Evolutionary conservation across 2,113 vertebrate genomes (phyloP).

Genomic region (Stigmatopora nigra): DNA sequence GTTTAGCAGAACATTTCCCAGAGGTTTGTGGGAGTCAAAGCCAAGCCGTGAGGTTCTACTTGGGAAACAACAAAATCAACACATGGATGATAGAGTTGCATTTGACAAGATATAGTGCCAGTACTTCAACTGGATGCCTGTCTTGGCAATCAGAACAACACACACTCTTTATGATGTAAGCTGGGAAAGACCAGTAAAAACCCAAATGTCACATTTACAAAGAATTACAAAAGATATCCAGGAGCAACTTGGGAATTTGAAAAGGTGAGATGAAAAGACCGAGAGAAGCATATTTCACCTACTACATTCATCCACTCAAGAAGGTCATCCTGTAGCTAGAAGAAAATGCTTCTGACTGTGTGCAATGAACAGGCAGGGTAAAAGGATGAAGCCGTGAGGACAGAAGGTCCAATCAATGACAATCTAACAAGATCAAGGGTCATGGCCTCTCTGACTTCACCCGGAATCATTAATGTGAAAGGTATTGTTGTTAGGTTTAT

Average conservation of each 20-base stretch:
- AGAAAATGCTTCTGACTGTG: neutral
- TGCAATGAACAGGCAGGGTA: neutral
- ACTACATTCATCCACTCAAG: neutral
- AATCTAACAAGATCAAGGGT: neutral
- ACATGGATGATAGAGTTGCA: neutral
- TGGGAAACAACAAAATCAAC: neutral
- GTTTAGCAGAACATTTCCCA: constrained; percentile 52
- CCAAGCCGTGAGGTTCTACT: constrained; percentile 10
- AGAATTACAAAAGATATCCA: neutral
- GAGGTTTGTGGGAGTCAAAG: constrained; percentile 35
- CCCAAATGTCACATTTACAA: neutral
- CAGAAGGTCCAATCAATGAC: neutral
- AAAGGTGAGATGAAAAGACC: neutral
- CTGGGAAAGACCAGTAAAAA: neutral
- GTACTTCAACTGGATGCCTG: neutral
- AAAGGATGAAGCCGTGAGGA: neutral
- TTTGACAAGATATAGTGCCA: neutral
- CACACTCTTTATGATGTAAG: neutral
- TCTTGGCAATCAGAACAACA: neutral
- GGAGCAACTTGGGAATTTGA: neutral
- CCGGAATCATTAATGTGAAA: neutral
- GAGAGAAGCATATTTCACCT: neutral
- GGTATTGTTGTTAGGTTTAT: no score
- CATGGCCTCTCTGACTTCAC: constrained; percentile 17
- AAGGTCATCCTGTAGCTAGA: neutral